Base-by-base conservation (phyloP, 2,113 vertebrate species). In the Laterallus jamaicensis region DNA sequence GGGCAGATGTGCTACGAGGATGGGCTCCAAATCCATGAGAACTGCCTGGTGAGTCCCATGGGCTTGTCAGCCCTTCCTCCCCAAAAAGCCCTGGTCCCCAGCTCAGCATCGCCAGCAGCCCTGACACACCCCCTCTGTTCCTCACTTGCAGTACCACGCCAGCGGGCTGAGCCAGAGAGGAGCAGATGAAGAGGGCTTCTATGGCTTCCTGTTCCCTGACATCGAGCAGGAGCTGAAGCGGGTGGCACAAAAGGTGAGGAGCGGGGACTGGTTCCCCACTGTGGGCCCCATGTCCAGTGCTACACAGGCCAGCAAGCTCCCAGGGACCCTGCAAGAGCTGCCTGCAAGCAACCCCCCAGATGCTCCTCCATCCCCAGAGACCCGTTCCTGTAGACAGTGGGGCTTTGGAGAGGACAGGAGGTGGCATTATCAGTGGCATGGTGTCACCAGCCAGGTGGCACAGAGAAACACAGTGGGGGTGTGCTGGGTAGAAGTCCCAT, bases 201-300 rank as follows among this genome's bases (percentile, higher is more conserved):
- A 22, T 0, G 42, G 35, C 35, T 69, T 93, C 47, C 74, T 91
- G 12, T 3, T 59, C 26, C 66, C 55, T 0, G 1, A 9, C 8
- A 78, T 64, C 19, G 6, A 12, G 7, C 11, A 82, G 32, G 13
- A 71, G n/a, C 20, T 82, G 29, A 24, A 49, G 29, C 19, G 20
- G 10, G 14, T 64, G 44, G 67, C 71, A 20, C 6, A 24, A 32
- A 62, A 88, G 67, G 47, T 79, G 58, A 86, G 71, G 24, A 2
- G 32, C 26, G 18, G 3, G 3, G 6, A 24, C 4, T 1, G 8
- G 39, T 16, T 20, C 26, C 62, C n/a, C 63, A 16, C 8, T 2
- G 3, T 7, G 4, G 13, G 28, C 4, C 49, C 50, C 6, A 1
- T 5, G 19, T 16, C 56, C 25, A 4, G 58, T 8, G 22, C 31